Evolutionary conservation across 2,888 invertebrate genomes (phyloP).

Genomic region (Timema podura): DNA sequence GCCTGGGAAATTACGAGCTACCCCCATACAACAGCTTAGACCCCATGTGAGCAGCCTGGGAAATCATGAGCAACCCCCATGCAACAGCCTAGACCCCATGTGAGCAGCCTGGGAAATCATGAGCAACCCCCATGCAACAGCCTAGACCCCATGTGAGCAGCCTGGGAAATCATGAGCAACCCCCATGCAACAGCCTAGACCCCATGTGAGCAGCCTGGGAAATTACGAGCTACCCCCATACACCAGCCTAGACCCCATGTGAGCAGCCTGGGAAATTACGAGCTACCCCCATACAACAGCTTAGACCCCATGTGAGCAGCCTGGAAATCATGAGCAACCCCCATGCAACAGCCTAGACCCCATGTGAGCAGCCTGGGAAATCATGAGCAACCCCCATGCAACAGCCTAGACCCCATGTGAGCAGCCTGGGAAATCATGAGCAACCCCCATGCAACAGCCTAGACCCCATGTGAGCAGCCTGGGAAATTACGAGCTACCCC

Average conservation of each 20-base stretch:
- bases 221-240: not conserved
- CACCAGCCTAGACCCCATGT: not conserved
- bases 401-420: too few relatives aligned
- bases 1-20: too few relatives aligned
- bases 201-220: not conserved
- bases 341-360: not conserved
- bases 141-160: too few relatives aligned
- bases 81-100: not conserved
- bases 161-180: not conserved
- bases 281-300: not conserved
- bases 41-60: too few relatives aligned
- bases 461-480: too few relatives aligned
- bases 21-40: not conserved
- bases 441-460: not conserved
- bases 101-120: not conserved
- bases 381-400: not conserved
- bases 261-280: not conserved
- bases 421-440: not conserved
- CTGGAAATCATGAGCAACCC: not conserved
- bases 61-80: not conserved
- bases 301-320: too few relatives aligned
- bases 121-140: not conserved
- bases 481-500: not conserved
- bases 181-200: not conserved
- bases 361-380: not conserved